Percentiles rank a stretch among this genome's conserved stretches.
phyloP scores from a whole-genome alignment of 2,888 invertebrate genomes.

The Lasiommata megera region DNA sequence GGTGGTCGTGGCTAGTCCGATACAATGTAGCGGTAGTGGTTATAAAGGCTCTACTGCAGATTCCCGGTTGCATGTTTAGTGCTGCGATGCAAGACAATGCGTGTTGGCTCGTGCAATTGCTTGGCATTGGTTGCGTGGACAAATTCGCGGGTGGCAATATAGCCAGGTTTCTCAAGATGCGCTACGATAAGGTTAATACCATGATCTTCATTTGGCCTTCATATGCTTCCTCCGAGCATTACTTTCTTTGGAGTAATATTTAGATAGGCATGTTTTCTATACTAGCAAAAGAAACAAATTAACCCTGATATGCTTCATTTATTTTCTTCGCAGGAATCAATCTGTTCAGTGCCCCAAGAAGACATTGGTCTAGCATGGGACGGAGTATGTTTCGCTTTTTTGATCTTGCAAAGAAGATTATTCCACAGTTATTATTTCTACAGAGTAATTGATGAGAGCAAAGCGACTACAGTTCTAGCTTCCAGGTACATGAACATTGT shows the following conservation, averaged over 20 bases:
- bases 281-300: no score
- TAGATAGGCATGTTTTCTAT: no score
- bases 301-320: neutral
- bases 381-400: slow-evolving; percentile 95
- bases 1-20: slow-evolving; percentile 94
- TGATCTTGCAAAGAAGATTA: slow-evolving; percentile 94
- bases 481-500: slow-evolving; percentile 89
- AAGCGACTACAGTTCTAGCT: slow-evolving; percentile 96
- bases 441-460: slow-evolving; percentile 96
- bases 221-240: no score
- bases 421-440: slow-evolving; percentile 98
- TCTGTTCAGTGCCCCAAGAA: slow-evolving; percentile 87
- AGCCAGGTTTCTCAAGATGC: slow-evolving; percentile 63
- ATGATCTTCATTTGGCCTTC: no score
- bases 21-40: slow-evolving; percentile 96
- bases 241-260: no score
- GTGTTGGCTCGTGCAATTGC: slow-evolving; percentile 91
- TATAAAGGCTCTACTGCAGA: slow-evolving; percentile 92
- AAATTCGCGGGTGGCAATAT: slow-evolving; percentile 83
- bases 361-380: slow-evolving; percentile 97
- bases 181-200: slow-evolving; percentile 50
- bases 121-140: slow-evolving; percentile 94
- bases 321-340: slow-evolving; percentile 45
- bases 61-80: slow-evolving; percentile 94
- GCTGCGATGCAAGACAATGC: slow-evolving; percentile 78